Evolutionary conservation across 2,113 vertebrate genomes (phyloP), one percentile per base, ranked within the genome.

Genomic region (Erythrocebus patas): DNA sequence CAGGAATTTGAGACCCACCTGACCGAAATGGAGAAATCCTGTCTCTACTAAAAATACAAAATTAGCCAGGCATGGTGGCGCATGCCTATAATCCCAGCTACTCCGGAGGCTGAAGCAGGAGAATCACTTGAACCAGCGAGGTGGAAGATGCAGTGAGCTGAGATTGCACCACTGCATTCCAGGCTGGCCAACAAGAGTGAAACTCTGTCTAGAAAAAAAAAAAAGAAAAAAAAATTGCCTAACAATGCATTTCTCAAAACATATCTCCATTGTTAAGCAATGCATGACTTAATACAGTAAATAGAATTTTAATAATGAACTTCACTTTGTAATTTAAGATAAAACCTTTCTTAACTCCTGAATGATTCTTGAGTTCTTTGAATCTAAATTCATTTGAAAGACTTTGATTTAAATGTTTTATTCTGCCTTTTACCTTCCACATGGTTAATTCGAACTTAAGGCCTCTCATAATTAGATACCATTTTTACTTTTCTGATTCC

Each of bases 401-500:
- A 61, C 10, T 64, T 23, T 45, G 35, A 70, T 52, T 80, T 48
- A 91, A 94, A 72, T 55, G 6, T 14, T 85, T 79, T 66, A 85
- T 55, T 89, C 59, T 64, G 18, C 72, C 72, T 93, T 93, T 90
- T 48, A 90, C 20, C 59, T 94, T 78, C 59, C 79, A 84, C 1
- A 0, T 38, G 27, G 43, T 23, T 89, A 95, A 72, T 84, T 95
- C 18, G 64, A 89, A 72, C 17, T 32, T 75, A 84, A 89, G 57
- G 70, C 80, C 32, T 66, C 59, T 95, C 73, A 93, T n/a, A 72
- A 95, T 32, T n/a, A 64, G 72, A 52, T 55, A 55, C 45, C 23
- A 89, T 89, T 84, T 93, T 73, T 93, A 92, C 5, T 57, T 76
- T 76, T 92, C 76, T 95, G 66, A 81, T 93, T 93, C 48, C 55